Evolutionary conservation across 2,113 vertebrate genomes (phyloP).

Genomic region (Scalopus aquaticus): DNA sequence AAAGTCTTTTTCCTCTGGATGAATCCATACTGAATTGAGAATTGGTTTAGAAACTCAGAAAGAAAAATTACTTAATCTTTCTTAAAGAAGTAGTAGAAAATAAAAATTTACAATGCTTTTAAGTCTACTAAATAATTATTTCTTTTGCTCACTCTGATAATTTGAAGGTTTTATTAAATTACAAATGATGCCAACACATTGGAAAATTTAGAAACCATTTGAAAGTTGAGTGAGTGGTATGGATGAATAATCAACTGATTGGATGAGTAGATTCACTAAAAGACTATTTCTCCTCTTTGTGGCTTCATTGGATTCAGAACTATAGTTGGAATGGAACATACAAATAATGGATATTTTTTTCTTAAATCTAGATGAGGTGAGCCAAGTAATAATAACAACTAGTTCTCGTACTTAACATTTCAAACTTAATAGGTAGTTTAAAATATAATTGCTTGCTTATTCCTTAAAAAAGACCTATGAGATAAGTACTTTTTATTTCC

Average conservation of each 20-base stretch:
- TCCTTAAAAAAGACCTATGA: not conserved
- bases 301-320: slow-evolving; percentile 9
- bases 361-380: not conserved
- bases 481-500: not conserved
- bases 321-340: not conserved
- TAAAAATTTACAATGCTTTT: not conserved
- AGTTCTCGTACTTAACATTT: not conserved
- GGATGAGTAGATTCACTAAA: not conserved
- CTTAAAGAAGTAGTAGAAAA: not conserved
- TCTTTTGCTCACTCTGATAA: not conserved
- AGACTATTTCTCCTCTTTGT: not conserved
- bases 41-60: slow-evolving; percentile 31
- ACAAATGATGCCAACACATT: not conserved
- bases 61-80: not conserved
- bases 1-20: not conserved
- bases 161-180: not conserved
- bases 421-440: not conserved
- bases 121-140: not conserved
- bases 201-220: not conserved
- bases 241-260: not conserved
- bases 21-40: not conserved
- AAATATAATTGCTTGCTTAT: slow-evolving; percentile 9
- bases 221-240: not conserved
- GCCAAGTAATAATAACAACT: not conserved
- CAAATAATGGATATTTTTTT: not conserved